phyloP scores from a whole-genome alignment of 2,797 vertebrate genomes.

The Onychomys torridus region DNA sequence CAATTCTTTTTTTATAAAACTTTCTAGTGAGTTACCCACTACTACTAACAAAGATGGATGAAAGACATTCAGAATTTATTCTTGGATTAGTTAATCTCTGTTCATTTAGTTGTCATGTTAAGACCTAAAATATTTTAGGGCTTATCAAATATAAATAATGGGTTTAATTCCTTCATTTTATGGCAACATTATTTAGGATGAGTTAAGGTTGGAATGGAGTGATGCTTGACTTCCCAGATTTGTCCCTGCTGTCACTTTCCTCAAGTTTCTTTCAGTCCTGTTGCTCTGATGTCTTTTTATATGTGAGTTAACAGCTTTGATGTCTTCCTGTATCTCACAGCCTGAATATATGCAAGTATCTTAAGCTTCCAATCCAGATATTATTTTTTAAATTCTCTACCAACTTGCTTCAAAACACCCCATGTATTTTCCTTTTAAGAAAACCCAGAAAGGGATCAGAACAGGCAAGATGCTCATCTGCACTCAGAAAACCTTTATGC shows the following conservation, averaged over 20 bases:
- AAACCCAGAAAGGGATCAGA: slow-evolving; percentile 35
- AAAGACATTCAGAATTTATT: background rate
- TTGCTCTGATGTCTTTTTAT: slow-evolving; percentile 42
- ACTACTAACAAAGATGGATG: background rate
- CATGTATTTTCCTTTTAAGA: slow-evolving; percentile 40
- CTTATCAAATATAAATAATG: slow-evolving; percentile 20
- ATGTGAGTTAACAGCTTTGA: slow-evolving; percentile 37
- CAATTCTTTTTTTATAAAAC: background rate
- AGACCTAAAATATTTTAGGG: slow-evolving; percentile 38
- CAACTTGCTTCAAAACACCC: slow-evolving; percentile 23
- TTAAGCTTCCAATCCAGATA: slow-evolving; percentile 5
- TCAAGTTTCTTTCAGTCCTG: slow-evolving; percentile 28
- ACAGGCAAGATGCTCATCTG: background rate
- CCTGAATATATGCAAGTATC: background rate
- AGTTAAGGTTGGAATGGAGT: background rate
- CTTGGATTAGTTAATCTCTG: background rate
- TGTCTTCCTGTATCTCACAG: slow-evolving; percentile 52
- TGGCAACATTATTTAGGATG: slow-evolving; percentile 18
- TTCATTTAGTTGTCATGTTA: slow-evolving; percentile 37
- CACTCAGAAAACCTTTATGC: too few relatives aligned
- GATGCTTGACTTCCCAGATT: background rate
- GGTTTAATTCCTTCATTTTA: background rate
- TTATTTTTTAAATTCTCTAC: slow-evolving; percentile 56
- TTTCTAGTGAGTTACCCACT: background rate
- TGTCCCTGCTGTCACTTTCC: slow-evolving; percentile 6